A percentile compares a stretch with the other conserved stretches of the same genome.
phyloP scores from a whole-genome alignment of 2,797 vertebrate genomes.

The Avahi laniger region DNA sequence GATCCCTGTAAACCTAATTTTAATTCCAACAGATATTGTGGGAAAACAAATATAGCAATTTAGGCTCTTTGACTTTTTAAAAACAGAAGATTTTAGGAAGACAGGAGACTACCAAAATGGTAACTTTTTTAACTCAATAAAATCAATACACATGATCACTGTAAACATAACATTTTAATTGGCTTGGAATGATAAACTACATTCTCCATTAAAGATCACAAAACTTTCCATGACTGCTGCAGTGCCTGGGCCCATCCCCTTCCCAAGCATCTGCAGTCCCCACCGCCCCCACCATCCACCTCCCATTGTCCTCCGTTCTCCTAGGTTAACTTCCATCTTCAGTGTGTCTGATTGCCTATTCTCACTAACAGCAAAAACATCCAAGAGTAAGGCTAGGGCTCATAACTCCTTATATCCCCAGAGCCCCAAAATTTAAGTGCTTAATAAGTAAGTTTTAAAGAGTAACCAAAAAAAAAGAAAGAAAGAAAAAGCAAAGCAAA shows the following conservation, averaged over 20 bases:
- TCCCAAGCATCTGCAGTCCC: too few species aligned
- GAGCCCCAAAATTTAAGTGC: background rate
- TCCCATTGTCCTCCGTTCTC: background rate
- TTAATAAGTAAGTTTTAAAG: background rate
- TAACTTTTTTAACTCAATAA: background rate
- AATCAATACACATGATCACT: background rate
- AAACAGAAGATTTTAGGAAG: slow-evolving; percentile 24
- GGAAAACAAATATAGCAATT: slow-evolving; percentile 4
- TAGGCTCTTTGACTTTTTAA: background rate
- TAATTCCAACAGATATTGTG: background rate
- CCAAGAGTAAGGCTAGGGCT: background rate
- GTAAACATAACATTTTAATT: background rate
- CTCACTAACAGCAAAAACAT: background rate
- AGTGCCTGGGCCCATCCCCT: background rate
- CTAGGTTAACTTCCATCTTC: background rate
- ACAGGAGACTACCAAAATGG: background rate
- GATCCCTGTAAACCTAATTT: background rate
- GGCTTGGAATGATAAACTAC: background rate
- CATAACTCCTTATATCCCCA: background rate
- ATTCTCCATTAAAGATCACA: background rate
- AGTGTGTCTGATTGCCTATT: background rate
- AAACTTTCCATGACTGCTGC: background rate
- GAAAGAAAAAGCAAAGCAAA: too few species aligned
- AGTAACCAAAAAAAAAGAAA: background rate
- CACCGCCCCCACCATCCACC: background rate